Evolutionary conservation across 2,888 invertebrate species (phyloP).

Genomic region (Emmelina monodactyla): DNA sequence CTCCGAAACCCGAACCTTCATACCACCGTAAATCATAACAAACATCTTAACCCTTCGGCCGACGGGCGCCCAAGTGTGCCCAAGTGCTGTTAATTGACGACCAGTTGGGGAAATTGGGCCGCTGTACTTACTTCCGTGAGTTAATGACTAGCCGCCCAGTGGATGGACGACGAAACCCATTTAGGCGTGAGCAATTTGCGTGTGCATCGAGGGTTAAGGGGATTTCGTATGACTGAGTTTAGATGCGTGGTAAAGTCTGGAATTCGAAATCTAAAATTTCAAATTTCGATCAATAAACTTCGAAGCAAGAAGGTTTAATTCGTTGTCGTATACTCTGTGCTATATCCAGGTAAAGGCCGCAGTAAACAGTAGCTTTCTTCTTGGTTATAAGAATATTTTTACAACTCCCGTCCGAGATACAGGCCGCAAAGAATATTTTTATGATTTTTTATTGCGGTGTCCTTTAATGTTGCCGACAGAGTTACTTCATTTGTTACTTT

Average conservation of each 20-base stretch:
- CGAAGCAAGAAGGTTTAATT: no score
- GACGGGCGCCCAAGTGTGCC: conserved; percentile 32
- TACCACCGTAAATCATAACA: conserved; percentile 54
- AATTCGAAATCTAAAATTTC: no score
- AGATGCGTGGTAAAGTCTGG: no score
- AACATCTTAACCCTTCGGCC: conserved; percentile 57
- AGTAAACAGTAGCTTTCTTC: conserved; percentile 42
- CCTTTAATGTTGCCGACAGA: conserved; percentile 34
- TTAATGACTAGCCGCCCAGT: conserved; percentile 60
- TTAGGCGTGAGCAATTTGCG: conserved; percentile 60
- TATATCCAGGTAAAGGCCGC: no score
- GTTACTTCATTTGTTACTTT: conserved; percentile 8
- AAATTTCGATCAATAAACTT: no score
- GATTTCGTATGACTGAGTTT: no score
- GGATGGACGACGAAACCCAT: conserved; percentile 59
- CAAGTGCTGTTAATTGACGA: conserved; percentile 60
- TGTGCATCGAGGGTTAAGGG: no score
- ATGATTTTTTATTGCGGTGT: conserved; percentile 37
- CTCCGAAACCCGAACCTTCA: no score
- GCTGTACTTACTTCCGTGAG: conserved; percentile 60
- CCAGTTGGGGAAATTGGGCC: conserved; percentile 59
- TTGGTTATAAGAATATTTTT: conserved; percentile 27
- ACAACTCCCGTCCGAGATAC: conserved; percentile 22
- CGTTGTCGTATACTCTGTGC: no score
- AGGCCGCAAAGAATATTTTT: conserved; percentile 23